Evolutionary conservation across 2,113 vertebrate species (phyloP).

Genomic region (Eulemur rufifrons): DNA sequence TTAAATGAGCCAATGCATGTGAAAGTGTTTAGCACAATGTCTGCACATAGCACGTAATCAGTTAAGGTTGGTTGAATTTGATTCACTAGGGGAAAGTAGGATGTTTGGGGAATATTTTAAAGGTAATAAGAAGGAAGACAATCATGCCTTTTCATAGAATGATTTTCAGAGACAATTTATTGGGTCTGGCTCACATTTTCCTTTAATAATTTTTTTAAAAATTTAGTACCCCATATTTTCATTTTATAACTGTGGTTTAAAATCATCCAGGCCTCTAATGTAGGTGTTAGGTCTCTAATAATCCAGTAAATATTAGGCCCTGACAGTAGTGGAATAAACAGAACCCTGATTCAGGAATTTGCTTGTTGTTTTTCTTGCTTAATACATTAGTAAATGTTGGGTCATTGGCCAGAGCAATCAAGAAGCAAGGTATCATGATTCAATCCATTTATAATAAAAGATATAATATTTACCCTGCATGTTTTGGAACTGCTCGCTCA

Average conservation of each 20-base stretch:
- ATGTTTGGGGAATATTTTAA: conserved; percentile 51
- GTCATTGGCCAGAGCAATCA: conserved; percentile 7
- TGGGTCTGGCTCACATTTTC: neutral
- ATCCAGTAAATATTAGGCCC: neutral
- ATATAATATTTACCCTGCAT: neutral
- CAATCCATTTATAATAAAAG: neutral
- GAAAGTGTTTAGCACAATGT: conserved; percentile 25
- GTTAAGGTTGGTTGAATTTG: conserved; percentile 40
- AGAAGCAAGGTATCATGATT: neutral
- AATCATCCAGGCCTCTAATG: neutral
- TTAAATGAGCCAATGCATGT: conserved; percentile 59
- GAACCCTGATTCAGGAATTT: neutral
- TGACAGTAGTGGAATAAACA: neutral
- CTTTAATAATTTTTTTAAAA: neutral
- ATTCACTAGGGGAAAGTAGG: conserved; percentile 22
- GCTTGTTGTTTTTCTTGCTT: neutral
- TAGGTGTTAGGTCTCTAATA: neutral
- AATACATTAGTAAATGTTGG: neutral
- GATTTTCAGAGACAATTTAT: conserved; percentile 23
- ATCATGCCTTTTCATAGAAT: conserved; percentile 1
- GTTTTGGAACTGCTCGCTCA: neutral
- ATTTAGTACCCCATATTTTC: neutral
- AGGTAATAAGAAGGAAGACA: conserved; percentile 29
- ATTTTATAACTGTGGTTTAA: neutral
- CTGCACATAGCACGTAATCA: neutral